Conservation (phyloP, 2,113 vertebrate genomes). For the Myodes glareolus region DNA sequence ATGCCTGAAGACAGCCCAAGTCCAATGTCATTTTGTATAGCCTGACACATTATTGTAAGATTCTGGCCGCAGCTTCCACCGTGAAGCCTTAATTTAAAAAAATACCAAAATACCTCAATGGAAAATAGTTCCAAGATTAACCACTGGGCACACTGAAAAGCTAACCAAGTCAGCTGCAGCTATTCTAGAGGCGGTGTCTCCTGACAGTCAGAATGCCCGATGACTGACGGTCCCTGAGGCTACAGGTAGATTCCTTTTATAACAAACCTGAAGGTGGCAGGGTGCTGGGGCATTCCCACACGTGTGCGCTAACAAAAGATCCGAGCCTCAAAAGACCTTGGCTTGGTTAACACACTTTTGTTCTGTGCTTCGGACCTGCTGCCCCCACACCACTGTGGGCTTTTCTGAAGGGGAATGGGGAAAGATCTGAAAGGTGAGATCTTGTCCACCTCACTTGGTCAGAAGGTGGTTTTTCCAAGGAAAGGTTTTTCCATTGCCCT, state of each 20-base stretch:
- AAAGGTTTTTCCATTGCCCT: background rate
- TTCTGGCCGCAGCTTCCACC: background rate
- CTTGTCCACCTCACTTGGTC: background rate
- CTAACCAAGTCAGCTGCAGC: background rate
- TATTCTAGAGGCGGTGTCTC: background rate
- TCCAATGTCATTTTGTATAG: background rate
- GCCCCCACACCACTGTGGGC: no score
- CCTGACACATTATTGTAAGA: background rate
- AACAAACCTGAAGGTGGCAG: background rate
- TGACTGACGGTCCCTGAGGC: background rate
- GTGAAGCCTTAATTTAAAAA: background rate
- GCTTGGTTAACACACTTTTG: background rate
- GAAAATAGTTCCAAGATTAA: background rate
- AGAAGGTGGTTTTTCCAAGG: background rate
- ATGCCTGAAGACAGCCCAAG: background rate
- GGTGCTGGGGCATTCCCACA: background rate
- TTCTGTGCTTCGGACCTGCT: background rate
- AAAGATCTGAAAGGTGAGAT: background rate
- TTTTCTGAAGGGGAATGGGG: background rate
- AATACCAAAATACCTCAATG: background rate
- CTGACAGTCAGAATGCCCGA: background rate
- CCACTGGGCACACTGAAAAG: background rate
- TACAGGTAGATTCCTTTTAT: background rate
- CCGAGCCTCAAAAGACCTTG: background rate
- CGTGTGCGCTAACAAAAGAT: background rate